Percentiles rank a stretch among this genome's conserved stretches.
Conservation (phyloP, 2,888 invertebrate species). For the Ectobius pallidus region DNA sequence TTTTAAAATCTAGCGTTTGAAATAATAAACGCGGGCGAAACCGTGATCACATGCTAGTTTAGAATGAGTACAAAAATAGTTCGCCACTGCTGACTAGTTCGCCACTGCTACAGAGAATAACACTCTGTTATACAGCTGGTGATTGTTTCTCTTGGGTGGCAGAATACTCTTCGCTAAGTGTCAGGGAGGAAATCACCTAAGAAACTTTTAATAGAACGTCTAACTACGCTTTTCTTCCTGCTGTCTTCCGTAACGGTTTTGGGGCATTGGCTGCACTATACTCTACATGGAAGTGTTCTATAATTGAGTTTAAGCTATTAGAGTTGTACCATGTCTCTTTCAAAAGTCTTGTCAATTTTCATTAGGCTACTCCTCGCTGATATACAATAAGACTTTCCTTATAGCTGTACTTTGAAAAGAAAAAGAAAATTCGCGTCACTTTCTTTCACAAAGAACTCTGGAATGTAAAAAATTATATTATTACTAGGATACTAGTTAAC, state of each 20-base stretch:
- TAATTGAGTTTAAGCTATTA: background rate
- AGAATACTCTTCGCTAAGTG: background rate
- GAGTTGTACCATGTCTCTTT: background rate
- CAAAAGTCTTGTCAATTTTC: background rate
- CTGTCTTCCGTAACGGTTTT: background rate
- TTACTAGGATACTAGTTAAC: no score
- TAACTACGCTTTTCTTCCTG: background rate
- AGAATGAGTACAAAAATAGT: no score
- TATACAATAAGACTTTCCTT: background rate
- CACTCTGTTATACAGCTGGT: no score
- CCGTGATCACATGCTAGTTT: no score
- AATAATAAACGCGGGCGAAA: no score
- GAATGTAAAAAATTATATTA: no score
- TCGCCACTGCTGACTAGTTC: no score
- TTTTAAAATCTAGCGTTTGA: no score
- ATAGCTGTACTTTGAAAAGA: background rate
- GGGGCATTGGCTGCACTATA: background rate
- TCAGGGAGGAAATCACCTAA: background rate
- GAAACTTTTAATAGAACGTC: background rate
- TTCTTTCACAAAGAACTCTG: no score
- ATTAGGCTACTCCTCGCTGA: background rate
- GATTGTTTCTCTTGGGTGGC: no score
- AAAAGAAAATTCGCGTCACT: no score
- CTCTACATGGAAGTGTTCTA: background rate
- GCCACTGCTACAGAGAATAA: no score